Conservation (phyloP, 2,113 vertebrate genomes). For the Todiramphus saurophagus region DNA sequence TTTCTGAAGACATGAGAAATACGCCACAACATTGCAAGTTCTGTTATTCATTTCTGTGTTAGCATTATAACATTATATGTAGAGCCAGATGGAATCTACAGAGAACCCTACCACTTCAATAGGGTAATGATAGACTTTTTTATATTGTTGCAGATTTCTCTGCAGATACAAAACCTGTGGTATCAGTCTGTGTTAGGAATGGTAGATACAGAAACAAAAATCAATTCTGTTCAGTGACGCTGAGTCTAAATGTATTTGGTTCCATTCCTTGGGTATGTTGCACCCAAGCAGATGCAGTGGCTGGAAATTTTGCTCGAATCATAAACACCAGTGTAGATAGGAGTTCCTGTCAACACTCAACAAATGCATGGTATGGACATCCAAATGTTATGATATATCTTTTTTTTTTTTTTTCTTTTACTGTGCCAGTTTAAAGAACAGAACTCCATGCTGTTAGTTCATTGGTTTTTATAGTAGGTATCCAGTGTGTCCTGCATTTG, state of each 20-base stretch:
- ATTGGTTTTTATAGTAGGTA: neutral
- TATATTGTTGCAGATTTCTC: neutral
- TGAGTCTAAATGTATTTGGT: neutral
- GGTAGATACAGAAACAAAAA: neutral
- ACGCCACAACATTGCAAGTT: neutral
- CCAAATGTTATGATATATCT: no score
- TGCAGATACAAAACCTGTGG: neutral
- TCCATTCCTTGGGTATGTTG: neutral
- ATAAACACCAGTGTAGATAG: neutral
- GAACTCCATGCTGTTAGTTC: neutral
- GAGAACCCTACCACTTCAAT: neutral
- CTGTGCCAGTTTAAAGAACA: neutral
- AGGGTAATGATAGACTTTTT: neutral
- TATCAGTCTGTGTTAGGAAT: neutral
- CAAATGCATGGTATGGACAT: neutral
- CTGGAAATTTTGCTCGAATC: neutral
- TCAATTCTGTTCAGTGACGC: neutral
- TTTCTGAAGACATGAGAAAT: neutral
- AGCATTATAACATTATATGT: neutral
- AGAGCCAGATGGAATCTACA: neutral
- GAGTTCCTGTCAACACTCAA: neutral
- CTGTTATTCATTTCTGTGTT: neutral
- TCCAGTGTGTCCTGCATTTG: neutral
- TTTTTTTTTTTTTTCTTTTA: neutral
- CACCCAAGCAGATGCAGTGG: neutral